Base-by-base conservation (phyloP, 2,113 vertebrate species). In the Lophochroa leadbeateri region DNA sequence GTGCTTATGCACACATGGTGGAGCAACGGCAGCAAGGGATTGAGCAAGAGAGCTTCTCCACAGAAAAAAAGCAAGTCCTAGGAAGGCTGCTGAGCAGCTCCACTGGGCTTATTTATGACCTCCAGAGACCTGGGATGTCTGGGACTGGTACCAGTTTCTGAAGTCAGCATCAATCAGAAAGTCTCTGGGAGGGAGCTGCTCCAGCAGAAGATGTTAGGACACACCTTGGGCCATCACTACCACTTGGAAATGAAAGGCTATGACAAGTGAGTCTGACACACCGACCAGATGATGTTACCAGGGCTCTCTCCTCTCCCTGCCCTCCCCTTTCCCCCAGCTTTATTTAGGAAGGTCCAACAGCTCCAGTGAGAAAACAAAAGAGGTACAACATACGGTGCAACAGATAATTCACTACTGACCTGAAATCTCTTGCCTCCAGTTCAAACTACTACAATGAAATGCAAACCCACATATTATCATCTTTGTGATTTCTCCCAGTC, bases 101-200 rank as follows among this genome's bases (percentile, higher is more conserved):
- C 58, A 19, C 13, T 0, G 0, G 1, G 46, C n/a, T 88, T 31
- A 50, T 28, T 28, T 13, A 15, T 1, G 1, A 3, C 41, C 28
- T 6, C 31, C 35, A 50, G 21, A 60, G 47, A 23, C 19, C 35
- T 23, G 71, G 75, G 9, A 4, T 7, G 11, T 9, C 43, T 52
- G 70, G 27, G 52, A 8, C 58, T n/a, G 53, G 75, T 49, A 63
- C 11, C 49, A 19, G 29, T 10, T 55, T 19, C 52, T 28, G 53
- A 28, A 69, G 70, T 6, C 25, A 8, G 50, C 28, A 0, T 25
- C 6, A 12, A 2, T 14, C 1, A 1, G 58, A 7, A 49, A 68
- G 50, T 24, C 64, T 8, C 16, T 61, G 9, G 37, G 55, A 63
- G 37, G 58, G 53, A 88, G 41, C 53, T 58, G 67, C 37, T 83